phyloP scores from a whole-genome alignment of 2,113 vertebrate species.

The Petroica traversi region DNA sequence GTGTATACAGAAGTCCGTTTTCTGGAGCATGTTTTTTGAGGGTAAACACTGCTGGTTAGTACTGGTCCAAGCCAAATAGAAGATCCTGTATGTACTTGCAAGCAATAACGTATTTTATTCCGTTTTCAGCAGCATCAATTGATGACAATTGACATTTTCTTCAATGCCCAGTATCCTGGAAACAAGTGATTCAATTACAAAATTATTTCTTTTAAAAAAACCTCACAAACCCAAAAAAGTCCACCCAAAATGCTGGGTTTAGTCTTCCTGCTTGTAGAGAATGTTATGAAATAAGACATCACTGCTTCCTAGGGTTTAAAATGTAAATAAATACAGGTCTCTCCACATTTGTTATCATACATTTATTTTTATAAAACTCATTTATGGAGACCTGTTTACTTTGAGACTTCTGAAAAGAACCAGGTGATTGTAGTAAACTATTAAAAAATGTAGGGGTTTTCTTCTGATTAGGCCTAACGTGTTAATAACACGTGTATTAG shows the following conservation, averaged over 20 bases:
- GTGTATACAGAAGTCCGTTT: not conserved
- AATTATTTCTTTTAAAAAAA: accelerated
- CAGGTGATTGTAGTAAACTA: not conserved
- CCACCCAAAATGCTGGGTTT: constrained; percentile 17
- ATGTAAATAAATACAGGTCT: not conserved
- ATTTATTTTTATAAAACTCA: not conserved
- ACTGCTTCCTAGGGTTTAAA: not conserved
- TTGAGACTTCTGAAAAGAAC: not conserved
- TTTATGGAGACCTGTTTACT: not conserved
- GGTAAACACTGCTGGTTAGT: not conserved
- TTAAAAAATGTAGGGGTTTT: not conserved
- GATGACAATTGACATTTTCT: not conserved
- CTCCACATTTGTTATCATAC: not conserved
- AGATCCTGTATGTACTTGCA: not conserved
- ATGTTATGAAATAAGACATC: not conserved
- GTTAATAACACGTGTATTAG: not conserved
- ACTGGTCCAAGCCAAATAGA: not conserved
- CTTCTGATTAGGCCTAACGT: not conserved
- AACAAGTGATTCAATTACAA: not conserved
- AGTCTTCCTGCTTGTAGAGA: not conserved
- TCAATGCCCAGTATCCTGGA: not conserved
- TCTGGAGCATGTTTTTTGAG: not conserved
- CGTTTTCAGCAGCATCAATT: not conserved
- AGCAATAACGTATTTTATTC: not conserved
- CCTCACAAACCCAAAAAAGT: not conserved